Base-by-base conservation (phyloP, 2,888 invertebrate species). In the Trissoscelio sp. region DNA sequence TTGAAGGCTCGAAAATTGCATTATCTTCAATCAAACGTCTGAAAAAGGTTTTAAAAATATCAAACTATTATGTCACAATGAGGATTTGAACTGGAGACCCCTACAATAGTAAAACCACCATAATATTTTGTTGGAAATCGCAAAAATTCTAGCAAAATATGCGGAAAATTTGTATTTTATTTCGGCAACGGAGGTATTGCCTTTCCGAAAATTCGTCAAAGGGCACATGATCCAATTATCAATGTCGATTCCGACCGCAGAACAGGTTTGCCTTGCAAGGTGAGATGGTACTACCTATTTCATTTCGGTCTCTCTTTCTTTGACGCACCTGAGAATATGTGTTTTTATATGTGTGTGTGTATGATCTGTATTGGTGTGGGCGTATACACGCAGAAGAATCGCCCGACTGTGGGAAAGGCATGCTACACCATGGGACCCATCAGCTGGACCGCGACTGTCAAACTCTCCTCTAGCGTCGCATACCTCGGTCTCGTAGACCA, bases 251-350 rank as follows among this genome's bases (percentile, higher is more conserved):
- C 84, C 83, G 83, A 82, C 83, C 72, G 62, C 82, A 84, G 84
- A 87, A 87, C 88, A 88, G 88, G 89, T 88, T 88, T 86, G 86
- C 88, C 89, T 89, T 88, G 88, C 89, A 89, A 89, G 88, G 89
- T 89, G 88, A 89, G 88, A 89, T 86, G 85, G 83, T 85, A 62
- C 84, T 51, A 16, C 16, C 77, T 82, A 62, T 69, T 77, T 62
- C 55, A 64, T 70, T 77, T 75, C 44, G 67, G 42, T 12, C 66
- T 58, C 64, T 57, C 42, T 75, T 53, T 75, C 57, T 57, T 12
- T 18, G 12, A 44, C 34, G 48, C 24, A 58, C 22, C 57, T 57
- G 69, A 53, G 39, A 58, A 18, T 44, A 16, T 22, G 42, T 22
- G 64, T 39, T 22, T 34, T 12, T 2, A 37, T 44, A 18, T 28